Base-by-base conservation (phyloP, 2,888 invertebrate species). In the Orchestes rusci region DNA sequence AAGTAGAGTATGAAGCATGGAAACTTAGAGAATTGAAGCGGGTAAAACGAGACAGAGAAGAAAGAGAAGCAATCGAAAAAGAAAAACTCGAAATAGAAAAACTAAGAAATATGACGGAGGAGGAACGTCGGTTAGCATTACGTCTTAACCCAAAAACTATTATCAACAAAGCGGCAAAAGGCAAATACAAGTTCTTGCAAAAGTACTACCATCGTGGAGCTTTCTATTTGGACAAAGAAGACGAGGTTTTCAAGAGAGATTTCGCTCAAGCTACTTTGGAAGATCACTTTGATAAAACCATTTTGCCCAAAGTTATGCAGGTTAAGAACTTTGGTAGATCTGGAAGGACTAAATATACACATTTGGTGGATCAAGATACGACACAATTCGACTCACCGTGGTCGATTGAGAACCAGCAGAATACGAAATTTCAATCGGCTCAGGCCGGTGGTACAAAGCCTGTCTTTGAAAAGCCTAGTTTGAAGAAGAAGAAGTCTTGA, bases 181-280 rank as follows among this genome's bases (percentile, higher is more conserved):
- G 99, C 48, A 99, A 99, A 73, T 99, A 99, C 75, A 97, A 97
- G 70, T 99, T 97, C 72, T 72, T 99, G 56, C 99, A 99, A 72
- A 99, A 99, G 66, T 99, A 99, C 69, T 99, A 94, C 67, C 99
- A 99, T 75, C 84, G 99, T 63, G 99, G 99, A 69, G 97, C 93
- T 2, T 99, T 99, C 77, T 99, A 92, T 67, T 73, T 99, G 78
- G 91, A 95, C 62, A 82, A 84, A 59, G 95, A 96, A 55, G 89
- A 94, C 40, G 84, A 85, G 27, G 84, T 95, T 12, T 84, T 58
- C 42, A 63, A 63, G 44, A 52, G 62, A 47, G 63, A 63, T 38
- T 63, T 63, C 48, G 59, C 63, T 2, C 63, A 63, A 51, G 62
- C 63, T 8, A 99, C 99, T 0, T 70, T 99, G 59, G 99, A 99